These are phyloP conservation scores for Lordiphosa mommai DNA, from an alignment of 1,140 invertebrate species.

Conservation along the genomic window DNA sequence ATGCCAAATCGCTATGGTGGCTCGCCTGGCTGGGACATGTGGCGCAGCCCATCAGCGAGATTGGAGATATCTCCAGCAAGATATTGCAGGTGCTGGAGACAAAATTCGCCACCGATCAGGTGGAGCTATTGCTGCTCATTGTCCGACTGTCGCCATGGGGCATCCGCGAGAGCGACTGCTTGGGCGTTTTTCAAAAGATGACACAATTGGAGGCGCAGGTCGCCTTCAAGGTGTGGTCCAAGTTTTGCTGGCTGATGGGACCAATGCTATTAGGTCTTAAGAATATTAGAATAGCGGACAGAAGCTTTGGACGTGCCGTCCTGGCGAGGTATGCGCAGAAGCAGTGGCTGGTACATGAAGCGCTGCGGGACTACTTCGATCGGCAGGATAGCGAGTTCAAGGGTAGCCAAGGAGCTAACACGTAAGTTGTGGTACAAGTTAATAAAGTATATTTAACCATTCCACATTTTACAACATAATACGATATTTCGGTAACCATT, in stretches of 20 bases:
- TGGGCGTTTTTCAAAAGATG: constrained; percentile 72
- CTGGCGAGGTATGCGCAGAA: constrained; percentile 68
- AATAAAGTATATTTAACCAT: too few relatives aligned
- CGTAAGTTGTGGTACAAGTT: too few relatives aligned
- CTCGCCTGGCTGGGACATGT: constrained; percentile 76
- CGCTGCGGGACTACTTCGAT: constrained; percentile 74
- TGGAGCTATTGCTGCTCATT: constrained; percentile 69
- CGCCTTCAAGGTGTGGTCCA: constrained; percentile 78
- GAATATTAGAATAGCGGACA: constrained; percentile 76
- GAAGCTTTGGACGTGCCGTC: constrained; percentile 64
- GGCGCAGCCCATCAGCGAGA: constrained; percentile 62
- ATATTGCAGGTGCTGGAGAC: constrained; percentile 68
- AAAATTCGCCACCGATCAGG: constrained; percentile 63
- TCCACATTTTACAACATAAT: too few relatives aligned
- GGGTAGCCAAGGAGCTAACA: constrained; percentile 41
- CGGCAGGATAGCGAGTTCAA: constrained; percentile 73
- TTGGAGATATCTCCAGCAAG: constrained; percentile 60
- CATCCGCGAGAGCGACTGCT: constrained; percentile 70
- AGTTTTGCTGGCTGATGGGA: constrained; percentile 79
- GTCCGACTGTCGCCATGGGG: constrained; percentile 69
- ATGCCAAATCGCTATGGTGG: constrained; percentile 79
- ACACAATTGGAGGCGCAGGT: constrained; percentile 73
- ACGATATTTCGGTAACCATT: too few relatives aligned
- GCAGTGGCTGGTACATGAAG: constrained; percentile 76
- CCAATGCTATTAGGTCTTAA: constrained; percentile 75